Base-by-base conservation (phyloP, 37 sponge, comb jelly and placozoan species). In the Cladorhizidae sp. region DNA sequence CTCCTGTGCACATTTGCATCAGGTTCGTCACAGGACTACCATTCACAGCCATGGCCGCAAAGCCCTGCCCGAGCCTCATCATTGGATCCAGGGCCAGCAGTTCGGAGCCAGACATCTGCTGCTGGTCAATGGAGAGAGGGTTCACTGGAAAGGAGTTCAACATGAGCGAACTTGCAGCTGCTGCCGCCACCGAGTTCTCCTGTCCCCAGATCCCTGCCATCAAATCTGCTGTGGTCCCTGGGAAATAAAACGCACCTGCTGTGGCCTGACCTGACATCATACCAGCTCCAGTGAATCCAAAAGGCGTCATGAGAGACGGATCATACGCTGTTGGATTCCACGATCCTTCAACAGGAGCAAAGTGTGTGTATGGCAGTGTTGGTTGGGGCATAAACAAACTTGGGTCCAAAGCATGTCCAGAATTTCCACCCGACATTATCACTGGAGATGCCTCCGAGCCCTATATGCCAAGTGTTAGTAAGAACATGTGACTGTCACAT, bases 291-390 rank as follows among this genome's bases (percentile, higher is more conserved):
- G 77, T 50, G 43, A 58, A 80, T 17, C 82, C 69, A 77, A 83
- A 88, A 3, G 70, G 54, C 26, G 70, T 45, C 51, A 87, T 33
- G 29, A 82, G 23, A 18, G 61, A 51, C 2, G 88, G 88, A 35
- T 88, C 88, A 58, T 41, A 82, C 17, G 71, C 35, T 1, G 71
- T 70, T 51, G 85, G 76, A 31, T 72, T 77, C 88, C 88, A 88
- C 31, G 83, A 73, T 0, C 73, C 88, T 50, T 83, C 83, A 12
- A 69, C 69, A 74, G 83, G 7, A 28, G 80, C 23, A 37, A 88
- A 88, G 15, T 82, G 75, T 14, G 87, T 72, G 42, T 79, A 86
- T 12, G 80, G 65, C 69, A 84, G 75, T 12, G 50, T 36, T 21
- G 41, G 67, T n/a, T 25, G 43, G 1, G 67, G 5, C 31, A 65